Conservation (phyloP, 2,113 vertebrate species). For the Colaptes auratus region DNA sequence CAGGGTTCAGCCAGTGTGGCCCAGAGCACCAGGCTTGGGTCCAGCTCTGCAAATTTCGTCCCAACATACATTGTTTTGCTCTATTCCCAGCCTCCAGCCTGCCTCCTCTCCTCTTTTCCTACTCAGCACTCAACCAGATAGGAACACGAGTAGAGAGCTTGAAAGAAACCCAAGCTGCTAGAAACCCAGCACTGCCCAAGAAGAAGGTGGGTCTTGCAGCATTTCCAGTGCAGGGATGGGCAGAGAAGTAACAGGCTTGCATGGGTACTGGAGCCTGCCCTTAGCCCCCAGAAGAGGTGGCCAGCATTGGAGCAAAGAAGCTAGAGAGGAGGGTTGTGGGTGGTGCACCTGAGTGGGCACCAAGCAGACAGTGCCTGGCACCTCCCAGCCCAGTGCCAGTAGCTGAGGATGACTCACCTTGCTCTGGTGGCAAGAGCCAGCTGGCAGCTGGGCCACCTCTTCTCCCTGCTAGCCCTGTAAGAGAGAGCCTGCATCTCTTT, state of each 20-base stretch:
- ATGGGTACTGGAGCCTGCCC: fast-evolving
- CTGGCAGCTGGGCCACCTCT: background rate
- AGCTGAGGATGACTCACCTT: background rate
- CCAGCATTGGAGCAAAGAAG: background rate
- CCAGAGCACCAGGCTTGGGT: background rate
- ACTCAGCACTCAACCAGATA: background rate
- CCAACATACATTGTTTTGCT: background rate
- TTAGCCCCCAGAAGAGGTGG: fast-evolving
- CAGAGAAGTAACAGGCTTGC: background rate
- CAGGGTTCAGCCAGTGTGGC: no score
- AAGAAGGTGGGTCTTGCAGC: background rate
- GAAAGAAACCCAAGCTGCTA: background rate
- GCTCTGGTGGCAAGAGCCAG: background rate
- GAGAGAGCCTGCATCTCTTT: background rate
- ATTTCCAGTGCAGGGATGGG: background rate
- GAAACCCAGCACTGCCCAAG: background rate
- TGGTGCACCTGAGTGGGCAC: background rate
- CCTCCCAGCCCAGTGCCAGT: background rate
- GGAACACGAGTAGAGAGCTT: background rate
- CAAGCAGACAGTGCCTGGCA: fast-evolving
- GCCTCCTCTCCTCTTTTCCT: background rate
- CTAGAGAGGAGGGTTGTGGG: fast-evolving
- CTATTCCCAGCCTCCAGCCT: background rate
- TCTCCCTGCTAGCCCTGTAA: background rate
- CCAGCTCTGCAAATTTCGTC: background rate